A percentile compares a stretch with the other conserved stretches of the same genome.
These are phyloP conservation scores for Heliconius himera DNA, from an alignment of 1,140 invertebrate genomes.

Conservation along the genomic window DNA sequence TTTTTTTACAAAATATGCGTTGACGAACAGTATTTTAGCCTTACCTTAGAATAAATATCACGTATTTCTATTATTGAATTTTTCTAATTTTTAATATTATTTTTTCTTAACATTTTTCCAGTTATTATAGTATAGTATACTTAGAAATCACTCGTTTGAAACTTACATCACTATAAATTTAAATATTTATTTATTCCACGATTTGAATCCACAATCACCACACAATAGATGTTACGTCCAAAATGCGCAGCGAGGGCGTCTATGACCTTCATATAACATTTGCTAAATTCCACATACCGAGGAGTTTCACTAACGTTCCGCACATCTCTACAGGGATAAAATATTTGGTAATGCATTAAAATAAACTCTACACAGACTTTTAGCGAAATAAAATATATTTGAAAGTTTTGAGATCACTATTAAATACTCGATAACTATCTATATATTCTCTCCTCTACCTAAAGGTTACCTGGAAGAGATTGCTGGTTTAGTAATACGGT, in stretches of 20 bases:
- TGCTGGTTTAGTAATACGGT: too few relatives aligned
- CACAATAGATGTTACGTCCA: neutral
- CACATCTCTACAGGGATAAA: neutral
- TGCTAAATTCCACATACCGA: neutral
- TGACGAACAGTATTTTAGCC: too few relatives aligned
- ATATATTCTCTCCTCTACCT: too few relatives aligned
- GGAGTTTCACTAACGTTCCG: neutral
- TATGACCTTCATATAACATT: conserved; percentile 6
- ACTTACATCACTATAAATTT: too few relatives aligned
- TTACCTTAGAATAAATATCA: too few relatives aligned
- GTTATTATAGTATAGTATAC: too few relatives aligned
- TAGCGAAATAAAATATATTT: neutral
- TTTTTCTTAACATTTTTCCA: too few relatives aligned
- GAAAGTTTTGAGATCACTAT: neutral
- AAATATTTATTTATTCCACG: neutral
- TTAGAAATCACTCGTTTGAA: too few relatives aligned
- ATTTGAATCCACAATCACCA: neutral
- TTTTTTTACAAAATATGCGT: too few relatives aligned
- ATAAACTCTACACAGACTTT: neutral
- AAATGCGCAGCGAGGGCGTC: neutral
- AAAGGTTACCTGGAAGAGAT: too few relatives aligned
- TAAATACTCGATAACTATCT: neutral
- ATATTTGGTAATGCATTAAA: neutral
- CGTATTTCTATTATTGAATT: too few relatives aligned
- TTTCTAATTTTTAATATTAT: too few relatives aligned